phyloP scores from a whole-genome alignment of 2,113 vertebrate genomes.

The Chrysemys picta region DNA sequence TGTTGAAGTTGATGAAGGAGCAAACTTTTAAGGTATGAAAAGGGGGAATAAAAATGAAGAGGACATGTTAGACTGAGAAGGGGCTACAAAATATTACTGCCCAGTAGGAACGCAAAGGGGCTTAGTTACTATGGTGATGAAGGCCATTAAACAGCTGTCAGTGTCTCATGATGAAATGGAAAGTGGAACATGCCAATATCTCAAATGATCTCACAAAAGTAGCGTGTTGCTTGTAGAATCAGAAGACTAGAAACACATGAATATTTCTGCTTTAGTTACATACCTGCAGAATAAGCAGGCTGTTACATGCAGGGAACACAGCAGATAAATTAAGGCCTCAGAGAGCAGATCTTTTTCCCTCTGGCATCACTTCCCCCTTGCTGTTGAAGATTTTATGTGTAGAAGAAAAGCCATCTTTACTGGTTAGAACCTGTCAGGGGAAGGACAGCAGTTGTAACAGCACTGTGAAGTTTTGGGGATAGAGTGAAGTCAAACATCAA shows the following conservation, averaged over 20 bases:
- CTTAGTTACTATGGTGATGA: not conserved
- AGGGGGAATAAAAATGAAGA: not conserved
- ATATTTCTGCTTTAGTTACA: not conserved
- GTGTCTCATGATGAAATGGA: not conserved
- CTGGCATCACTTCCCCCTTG: conserved; percentile 1
- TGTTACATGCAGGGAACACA: not conserved
- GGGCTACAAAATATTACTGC: not conserved
- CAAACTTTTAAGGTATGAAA: not conserved
- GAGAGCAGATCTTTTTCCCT: not conserved
- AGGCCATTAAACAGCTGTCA: not conserved
- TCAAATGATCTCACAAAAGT: not conserved
- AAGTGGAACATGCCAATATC: not conserved
- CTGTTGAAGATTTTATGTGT: conserved; percentile 31
- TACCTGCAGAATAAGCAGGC: conserved; percentile 9
- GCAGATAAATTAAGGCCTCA: conserved; percentile 32
- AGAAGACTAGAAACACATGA: not conserved
- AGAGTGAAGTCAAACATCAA: not conserved
- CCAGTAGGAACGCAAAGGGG: not conserved
- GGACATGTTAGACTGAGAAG: not conserved
- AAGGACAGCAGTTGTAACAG: not conserved
- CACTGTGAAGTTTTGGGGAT: not conserved
- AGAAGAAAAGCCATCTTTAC: not conserved
- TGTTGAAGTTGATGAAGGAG: not conserved
- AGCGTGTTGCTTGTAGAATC: not conserved
- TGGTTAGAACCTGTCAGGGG: conserved; percentile 8